Evolutionary conservation across 1,140 invertebrate species (phyloP).

Genomic region (Pemphigus obesinymphae): DNA sequence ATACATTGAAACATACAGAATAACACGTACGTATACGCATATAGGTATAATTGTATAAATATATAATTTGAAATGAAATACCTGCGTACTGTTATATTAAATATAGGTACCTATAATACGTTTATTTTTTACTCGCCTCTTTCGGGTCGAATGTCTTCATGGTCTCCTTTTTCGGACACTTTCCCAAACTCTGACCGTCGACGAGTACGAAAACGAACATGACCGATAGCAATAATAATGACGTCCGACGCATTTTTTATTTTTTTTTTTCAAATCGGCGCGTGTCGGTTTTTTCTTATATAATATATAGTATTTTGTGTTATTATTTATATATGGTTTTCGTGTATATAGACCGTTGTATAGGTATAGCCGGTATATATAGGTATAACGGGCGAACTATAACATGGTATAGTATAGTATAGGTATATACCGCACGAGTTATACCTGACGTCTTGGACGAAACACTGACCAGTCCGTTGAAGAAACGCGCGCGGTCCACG

Average conservation of each 20-base stretch:
- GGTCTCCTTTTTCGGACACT: conserved; percentile 22
- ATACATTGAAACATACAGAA: background rate
- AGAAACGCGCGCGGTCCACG: background rate
- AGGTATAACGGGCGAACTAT: no score
- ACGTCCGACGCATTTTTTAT: background rate
- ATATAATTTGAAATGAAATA: background rate
- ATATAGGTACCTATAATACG: background rate
- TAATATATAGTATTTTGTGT: no score
- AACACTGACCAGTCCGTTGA: no score
- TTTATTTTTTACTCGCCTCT: background rate
- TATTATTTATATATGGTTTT: no score
- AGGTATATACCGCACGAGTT: no score
- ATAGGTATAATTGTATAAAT: background rate
- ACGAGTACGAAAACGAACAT: background rate
- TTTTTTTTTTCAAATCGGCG: background rate
- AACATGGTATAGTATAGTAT: no score
- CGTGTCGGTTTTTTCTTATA: no score
- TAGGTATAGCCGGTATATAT: no score
- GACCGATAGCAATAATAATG: background rate
- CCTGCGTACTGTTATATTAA: background rate
- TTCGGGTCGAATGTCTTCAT: conserved; percentile 17
- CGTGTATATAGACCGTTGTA: no score
- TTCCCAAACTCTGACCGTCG: conserved; percentile 10
- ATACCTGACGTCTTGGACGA: no score
- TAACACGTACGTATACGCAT: background rate